Conservation (phyloP, 2,888 invertebrate species). For the Scaptomyza flava region DNA sequence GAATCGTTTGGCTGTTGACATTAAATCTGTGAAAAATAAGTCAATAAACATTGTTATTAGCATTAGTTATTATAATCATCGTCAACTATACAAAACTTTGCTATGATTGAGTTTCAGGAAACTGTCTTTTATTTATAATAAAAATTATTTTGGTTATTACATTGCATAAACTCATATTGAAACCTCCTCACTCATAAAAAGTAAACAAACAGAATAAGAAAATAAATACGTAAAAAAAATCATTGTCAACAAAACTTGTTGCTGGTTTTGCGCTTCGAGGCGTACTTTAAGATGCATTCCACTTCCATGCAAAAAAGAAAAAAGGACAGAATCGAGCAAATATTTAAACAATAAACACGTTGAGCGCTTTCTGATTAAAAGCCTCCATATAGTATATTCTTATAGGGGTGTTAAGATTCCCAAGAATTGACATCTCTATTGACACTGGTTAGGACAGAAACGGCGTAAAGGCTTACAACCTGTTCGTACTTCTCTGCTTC, state of each 20-base stretch:
- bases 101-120: neutral
- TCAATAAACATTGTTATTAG: conserved; percentile 14
- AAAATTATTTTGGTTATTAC: neutral
- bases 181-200: conserved; percentile 12
- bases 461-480: conserved; percentile 35
- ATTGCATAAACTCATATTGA: conserved; percentile 17
- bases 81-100: neutral
- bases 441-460: conserved; percentile 8
- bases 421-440: conserved; percentile 42
- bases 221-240: conserved; percentile 34
- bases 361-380: conserved; percentile 60
- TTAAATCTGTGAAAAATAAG: conserved; percentile 86
- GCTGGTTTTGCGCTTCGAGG: conserved; percentile 55
- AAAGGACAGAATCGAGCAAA: conserved; percentile 43
- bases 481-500: conserved; percentile 33
- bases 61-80: neutral
- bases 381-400: conserved; percentile 28
- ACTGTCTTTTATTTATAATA: no score
- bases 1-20: conserved; percentile 89
- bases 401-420: conserved; percentile 44
- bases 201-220: conserved; percentile 33
- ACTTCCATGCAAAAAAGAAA: conserved; percentile 56
- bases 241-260: conserved; percentile 61
- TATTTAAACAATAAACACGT: conserved; percentile 63
- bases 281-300: conserved; percentile 61